Conservation (phyloP, 2,113 vertebrate genomes). For the Numenius arquata region DNA sequence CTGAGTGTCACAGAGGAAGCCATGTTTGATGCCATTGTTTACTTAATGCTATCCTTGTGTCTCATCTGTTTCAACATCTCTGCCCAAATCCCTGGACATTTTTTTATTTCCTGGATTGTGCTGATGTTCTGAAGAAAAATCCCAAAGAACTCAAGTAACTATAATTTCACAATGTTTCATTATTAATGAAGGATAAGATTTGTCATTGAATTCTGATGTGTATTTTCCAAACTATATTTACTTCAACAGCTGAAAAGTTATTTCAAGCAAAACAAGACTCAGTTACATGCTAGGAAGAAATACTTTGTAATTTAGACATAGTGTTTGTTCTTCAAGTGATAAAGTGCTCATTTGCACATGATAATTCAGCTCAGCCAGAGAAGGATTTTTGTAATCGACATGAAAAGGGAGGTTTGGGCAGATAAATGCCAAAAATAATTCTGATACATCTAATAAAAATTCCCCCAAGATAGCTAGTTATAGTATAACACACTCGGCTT, state of each 20-base stretch:
- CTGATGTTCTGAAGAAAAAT: slow-evolving; percentile 7
- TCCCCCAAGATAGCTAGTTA: neutral
- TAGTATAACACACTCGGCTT: neutral
- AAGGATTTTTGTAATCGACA: slow-evolving; percentile 9
- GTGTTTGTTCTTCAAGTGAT: slow-evolving; percentile 6
- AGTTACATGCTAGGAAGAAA: slow-evolving; percentile 7
- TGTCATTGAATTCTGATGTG: neutral
- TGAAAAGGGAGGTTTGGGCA: slow-evolving; percentile 24
- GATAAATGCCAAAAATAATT: slow-evolving; percentile 52
- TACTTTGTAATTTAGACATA: neutral
- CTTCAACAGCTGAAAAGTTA: neutral
- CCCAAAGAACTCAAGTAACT: neutral
- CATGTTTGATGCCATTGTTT: neutral
- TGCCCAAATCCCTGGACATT: slow-evolving; percentile 13
- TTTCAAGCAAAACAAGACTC: neutral
- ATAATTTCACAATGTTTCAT: neutral
- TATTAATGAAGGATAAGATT: neutral
- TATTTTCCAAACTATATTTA: slow-evolving; percentile 14
- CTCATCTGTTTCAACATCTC: slow-evolving; percentile 40
- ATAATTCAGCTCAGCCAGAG: slow-evolving; percentile 34
- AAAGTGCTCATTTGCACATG: neutral
- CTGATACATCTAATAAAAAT: slow-evolving; percentile 36
- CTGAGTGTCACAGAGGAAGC: neutral
- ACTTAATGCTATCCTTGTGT: neutral
- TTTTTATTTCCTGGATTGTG: slow-evolving; percentile 34